These are phyloP conservation scores for Cosmorhoe ocellata DNA, from an alignment of 2,888 invertebrate genomes.

Conservation along the genomic window DNA sequence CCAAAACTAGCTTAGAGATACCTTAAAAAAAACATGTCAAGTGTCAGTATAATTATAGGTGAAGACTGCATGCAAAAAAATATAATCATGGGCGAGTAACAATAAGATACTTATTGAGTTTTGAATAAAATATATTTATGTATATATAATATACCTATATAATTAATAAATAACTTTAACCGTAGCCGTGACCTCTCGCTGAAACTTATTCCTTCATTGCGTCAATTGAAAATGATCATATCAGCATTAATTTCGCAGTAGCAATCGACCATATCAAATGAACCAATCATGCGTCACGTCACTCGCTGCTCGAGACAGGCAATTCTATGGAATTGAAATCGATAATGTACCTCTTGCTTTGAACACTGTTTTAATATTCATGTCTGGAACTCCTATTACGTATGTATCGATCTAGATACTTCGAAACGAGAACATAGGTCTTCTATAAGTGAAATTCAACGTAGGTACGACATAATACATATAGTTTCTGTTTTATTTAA, in stretches of 20 bases:
- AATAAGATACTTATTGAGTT: too few relatives aligned
- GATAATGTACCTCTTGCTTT: background rate
- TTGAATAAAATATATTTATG: background rate
- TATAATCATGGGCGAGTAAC: too few relatives aligned
- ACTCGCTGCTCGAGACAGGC: slow-evolving; percentile 10
- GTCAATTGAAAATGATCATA: slow-evolving; percentile 15
- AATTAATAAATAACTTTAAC: background rate
- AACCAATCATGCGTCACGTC: slow-evolving; percentile 8
- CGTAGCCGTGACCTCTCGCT: background rate
- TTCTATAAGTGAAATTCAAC: too few relatives aligned
- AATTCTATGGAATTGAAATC: slow-evolving; percentile 12
- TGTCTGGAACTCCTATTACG: background rate
- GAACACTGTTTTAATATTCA: background rate
- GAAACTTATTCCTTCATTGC: slow-evolving; percentile 4
- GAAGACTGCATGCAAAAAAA: too few relatives aligned
- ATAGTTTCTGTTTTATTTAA: too few relatives aligned
- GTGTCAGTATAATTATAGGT: too few relatives aligned
- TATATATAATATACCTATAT: too few relatives aligned
- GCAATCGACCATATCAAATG: slow-evolving; percentile 13
- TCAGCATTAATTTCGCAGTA: background rate
- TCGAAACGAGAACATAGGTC: too few relatives aligned
- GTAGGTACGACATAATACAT: too few relatives aligned
- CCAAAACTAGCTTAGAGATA: too few relatives aligned
- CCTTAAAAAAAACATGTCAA: too few relatives aligned
- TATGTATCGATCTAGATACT: too few relatives aligned